Evolutionary conservation across 1,140 invertebrate genomes (phyloP).

Genomic region (Maniola jurtina): DNA sequence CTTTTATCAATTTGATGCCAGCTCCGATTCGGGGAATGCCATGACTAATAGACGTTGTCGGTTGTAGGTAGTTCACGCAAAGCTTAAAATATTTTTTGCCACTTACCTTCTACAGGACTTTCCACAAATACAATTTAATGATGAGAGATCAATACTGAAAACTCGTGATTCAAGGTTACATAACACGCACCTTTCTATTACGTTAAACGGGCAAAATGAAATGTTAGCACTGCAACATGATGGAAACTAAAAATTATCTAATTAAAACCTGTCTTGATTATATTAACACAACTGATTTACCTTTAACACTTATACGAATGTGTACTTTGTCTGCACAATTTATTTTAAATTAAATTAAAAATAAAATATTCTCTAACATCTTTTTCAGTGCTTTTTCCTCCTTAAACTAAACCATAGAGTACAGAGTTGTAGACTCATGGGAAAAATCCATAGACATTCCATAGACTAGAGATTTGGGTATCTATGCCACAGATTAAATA

Average conservation of each 20-base stretch:
- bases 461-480: too few species aligned
- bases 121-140: constrained; percentile 33
- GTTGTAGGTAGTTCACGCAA: neutral
- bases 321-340: constrained; percentile 37
- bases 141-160: constrained; percentile 63
- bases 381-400: constrained; percentile 52
- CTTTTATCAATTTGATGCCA: neutral
- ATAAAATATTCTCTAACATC: constrained; percentile 46
- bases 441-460: too few species aligned
- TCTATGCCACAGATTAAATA: too few species aligned
- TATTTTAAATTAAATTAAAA: constrained; percentile 65
- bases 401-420: constrained; percentile 12
- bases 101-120: constrained; percentile 38
- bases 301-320: constrained; percentile 47
- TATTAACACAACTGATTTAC: constrained; percentile 42
- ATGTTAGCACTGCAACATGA: constrained; percentile 33
- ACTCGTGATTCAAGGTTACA: constrained; percentile 77
- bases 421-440: neutral
- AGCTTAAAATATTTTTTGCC: neutral
- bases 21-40: neutral
- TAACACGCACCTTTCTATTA: constrained; percentile 67
- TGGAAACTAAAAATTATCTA: constrained; percentile 4
- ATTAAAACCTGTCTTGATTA: neutral
- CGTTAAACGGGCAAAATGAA: constrained; percentile 40
- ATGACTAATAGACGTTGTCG: constrained; percentile 15